Evolutionary conservation across 1,140 invertebrate genomes (phyloP), one percentile per base, ranked within the genome.

Genomic region (Pachyrhynchus sulphureomaculatus): DNA sequence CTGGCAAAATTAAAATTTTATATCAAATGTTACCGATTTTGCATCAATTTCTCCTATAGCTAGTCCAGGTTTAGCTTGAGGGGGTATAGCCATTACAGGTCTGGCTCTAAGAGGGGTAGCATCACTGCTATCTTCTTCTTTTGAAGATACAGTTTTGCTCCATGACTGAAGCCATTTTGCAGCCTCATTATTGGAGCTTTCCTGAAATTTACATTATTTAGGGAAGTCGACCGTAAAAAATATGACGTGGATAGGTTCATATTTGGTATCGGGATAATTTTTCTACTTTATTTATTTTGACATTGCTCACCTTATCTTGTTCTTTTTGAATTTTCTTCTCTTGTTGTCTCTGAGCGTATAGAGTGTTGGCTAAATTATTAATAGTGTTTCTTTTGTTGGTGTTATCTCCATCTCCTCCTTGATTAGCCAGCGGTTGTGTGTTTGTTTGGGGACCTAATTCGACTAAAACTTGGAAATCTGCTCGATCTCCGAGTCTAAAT

Each of bases 401-500:
- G 33, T 23, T 60, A 44, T 32, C 41, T 20, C 23, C 26, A 6
- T 34, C 41, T 8, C 66, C 63, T 2, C 60, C 64, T 66, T 75
- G 71, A 62, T 75, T 74, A 0, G 84, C 82, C 9, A 89, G 76
- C 0, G 86, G 79, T 37, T 82, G 81, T 0, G 89, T 91, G 36
- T 84, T 77, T 6, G 75, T 82, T 70, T 92, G 89, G 0, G 90
- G 90, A 1, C 90, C 90, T 5, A 91, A 71, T 71, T 92, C 90
- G 15, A 90, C 75, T 12, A 90, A 60, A 2, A 91, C 76, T 73
- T 92, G 90, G 66, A 92, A 84, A 75, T 92, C 90, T 0, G 89
- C 90, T 75, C 91, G 87, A 47, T 89, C 83, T 1, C 90, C 90
- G 2, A 92, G 78, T 26, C 88, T 80, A 72, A 90, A 92, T 0